These are phyloP conservation scores for Typhlichthys eigenmanni DNA, from an alignment of 2,797 vertebrate genomes.

Conservation along the genomic window DNA sequence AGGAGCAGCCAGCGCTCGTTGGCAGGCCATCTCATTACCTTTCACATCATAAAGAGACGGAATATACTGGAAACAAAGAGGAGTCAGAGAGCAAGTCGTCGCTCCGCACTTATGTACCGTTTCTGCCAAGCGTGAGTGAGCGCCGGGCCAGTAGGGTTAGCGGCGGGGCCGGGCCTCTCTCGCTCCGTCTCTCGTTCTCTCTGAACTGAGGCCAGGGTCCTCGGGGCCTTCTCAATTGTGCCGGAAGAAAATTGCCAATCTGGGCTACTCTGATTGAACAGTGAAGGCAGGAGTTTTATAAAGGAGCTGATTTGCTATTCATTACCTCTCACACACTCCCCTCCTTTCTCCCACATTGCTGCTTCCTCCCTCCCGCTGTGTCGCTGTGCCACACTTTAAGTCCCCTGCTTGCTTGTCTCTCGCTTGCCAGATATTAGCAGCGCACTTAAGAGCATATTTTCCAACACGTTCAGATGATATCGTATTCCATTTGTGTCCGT, in stretches of 20 bases:
- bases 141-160: slow-evolving; percentile 29
- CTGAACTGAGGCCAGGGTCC: slow-evolving; percentile 63
- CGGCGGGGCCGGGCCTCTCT: slow-evolving; percentile 27
- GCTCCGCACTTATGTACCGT: slow-evolving; percentile 38
- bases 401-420: slow-evolving; percentile 48
- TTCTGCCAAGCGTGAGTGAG: slow-evolving; percentile 61
- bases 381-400: slow-evolving; percentile 46
- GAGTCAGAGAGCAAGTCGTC: slow-evolving; percentile 54
- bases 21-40: slow-evolving; percentile 40
- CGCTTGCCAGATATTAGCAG: slow-evolving; percentile 12
- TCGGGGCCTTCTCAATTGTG: slow-evolving; percentile 69
- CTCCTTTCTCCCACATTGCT: slow-evolving; percentile 49
- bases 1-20: slow-evolving; percentile 19
- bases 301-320: slow-evolving; percentile 80
- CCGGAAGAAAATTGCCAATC: slow-evolving; percentile 76
- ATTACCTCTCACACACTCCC: slow-evolving; percentile 66
- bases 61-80: slow-evolving; percentile 15
- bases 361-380: slow-evolving; percentile 41
- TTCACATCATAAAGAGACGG: slow-evolving; percentile 31
- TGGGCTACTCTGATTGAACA: slow-evolving; percentile 74
- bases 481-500: no score
- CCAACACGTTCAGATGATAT: no score
- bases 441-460: no score
- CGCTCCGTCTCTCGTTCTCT: slow-evolving; percentile 22
- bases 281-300: slow-evolving; percentile 75